Evolutionary conservation across 2,888 invertebrate species (phyloP).

Genomic region (Cyaniris semiargus): DNA sequence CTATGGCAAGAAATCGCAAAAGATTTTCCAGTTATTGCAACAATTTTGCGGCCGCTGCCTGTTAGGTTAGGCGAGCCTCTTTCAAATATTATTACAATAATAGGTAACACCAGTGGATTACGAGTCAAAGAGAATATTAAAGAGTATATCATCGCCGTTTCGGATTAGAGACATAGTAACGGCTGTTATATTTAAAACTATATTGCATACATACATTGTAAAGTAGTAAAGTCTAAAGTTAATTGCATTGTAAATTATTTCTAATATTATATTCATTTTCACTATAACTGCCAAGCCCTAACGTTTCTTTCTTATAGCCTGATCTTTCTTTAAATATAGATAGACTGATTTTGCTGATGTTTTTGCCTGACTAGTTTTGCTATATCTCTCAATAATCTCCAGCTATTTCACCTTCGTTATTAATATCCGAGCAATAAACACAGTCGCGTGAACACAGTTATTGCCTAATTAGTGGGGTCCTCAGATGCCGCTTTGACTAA

Average conservation of each 20-base stretch:
- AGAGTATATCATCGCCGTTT: neutral
- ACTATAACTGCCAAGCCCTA: neutral
- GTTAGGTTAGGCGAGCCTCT: neutral
- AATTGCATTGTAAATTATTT: neutral
- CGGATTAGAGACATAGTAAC: neutral
- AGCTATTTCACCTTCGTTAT: slow-evolving; percentile 14
- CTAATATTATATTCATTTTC: neutral
- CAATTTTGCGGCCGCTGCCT: neutral
- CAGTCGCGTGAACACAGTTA: slow-evolving; percentile 9
- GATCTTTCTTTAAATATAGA: neutral
- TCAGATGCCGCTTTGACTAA: neutral
- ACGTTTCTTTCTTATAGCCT: neutral
- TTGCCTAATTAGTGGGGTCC: neutral
- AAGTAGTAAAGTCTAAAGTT: neutral
- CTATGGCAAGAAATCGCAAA: neutral
- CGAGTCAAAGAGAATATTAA: neutral
- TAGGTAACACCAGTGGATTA: neutral
- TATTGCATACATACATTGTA: neutral
- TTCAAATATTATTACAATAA: neutral
- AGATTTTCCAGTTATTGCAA: neutral
- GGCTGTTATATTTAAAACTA: neutral
- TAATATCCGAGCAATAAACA: slow-evolving; percentile 7
- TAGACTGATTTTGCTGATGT: neutral
- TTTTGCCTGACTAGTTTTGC: neutral
- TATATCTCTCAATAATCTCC: neutral